Conservation (phyloP, 2,888 invertebrate species). For the Spodoptera exigua region DNA sequence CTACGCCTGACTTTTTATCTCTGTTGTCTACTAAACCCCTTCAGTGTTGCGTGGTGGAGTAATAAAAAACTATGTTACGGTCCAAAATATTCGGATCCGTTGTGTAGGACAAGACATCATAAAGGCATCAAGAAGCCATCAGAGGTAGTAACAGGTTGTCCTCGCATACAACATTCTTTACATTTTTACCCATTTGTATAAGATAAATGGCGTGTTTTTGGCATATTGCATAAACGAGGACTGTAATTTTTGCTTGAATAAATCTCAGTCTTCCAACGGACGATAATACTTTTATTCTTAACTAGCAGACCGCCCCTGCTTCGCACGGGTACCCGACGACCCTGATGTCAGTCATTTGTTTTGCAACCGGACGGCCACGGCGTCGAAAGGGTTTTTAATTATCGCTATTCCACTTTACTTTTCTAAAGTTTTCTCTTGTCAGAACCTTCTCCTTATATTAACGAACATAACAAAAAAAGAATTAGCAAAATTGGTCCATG, state of each 20-base stretch:
- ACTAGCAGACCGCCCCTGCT: too few relatives aligned
- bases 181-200: slow-evolving; percentile 67
- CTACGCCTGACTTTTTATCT: slow-evolving; percentile 37
- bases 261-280: slow-evolving; percentile 9
- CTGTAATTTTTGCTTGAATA: slow-evolving; percentile 40
- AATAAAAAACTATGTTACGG: slow-evolving; percentile 59
- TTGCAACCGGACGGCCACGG: too few relatives aligned
- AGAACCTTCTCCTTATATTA: too few relatives aligned
- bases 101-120: slow-evolving; percentile 82
- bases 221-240: slow-evolving; percentile 36
- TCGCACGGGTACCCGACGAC: too few relatives aligned
- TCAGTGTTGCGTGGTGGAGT: slow-evolving; percentile 19
- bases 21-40: slow-evolving; percentile 23
- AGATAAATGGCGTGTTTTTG: slow-evolving; percentile 58
- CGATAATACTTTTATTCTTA: too few relatives aligned
- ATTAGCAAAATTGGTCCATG: too few relatives aligned
- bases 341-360: too few relatives aligned
- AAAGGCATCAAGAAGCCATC: slow-evolving; percentile 87
- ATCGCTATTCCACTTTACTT: too few relatives aligned
- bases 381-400: too few relatives aligned
- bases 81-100: slow-evolving; percentile 73
- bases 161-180: slow-evolving; percentile 67
- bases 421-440: too few relatives aligned
- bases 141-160: slow-evolving; percentile 81
- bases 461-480: too few relatives aligned